These are phyloP conservation scores for Actinernus sp. DNA, from an alignment of 92 coral and sea anemone species.

Conservation along the genomic window DNA sequence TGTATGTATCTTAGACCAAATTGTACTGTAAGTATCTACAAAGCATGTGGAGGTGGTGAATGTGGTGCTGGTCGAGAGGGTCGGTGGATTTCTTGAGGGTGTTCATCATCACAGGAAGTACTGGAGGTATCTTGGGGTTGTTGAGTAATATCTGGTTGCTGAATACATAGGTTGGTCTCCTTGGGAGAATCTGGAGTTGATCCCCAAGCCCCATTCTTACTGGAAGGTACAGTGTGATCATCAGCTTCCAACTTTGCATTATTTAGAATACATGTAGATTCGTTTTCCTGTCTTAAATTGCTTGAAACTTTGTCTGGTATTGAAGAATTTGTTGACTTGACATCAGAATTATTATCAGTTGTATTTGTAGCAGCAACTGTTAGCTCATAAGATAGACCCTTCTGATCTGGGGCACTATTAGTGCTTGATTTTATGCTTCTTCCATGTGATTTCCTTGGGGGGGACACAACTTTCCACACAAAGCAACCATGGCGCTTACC, in stretches of 20 bases:
- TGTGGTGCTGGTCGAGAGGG: conserved; percentile 34
- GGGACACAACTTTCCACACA: conserved; percentile 72
- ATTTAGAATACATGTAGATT: too few relatives aligned
- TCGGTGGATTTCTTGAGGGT: conserved; percentile 3
- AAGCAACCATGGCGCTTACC: conserved; percentile 97
- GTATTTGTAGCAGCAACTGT: neutral
- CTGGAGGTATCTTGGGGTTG: too few relatives aligned
- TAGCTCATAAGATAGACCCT: conserved; percentile 7
- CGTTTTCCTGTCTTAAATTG: too few relatives aligned
- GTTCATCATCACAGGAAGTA: too few relatives aligned
- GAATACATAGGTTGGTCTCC: too few relatives aligned
- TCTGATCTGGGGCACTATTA: neutral
- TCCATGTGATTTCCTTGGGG: conserved; percentile 16
- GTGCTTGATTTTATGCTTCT: conserved; percentile 6
- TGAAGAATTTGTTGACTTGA: conserved; percentile 11
- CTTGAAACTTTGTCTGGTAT: conserved; percentile 10
- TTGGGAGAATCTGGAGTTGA: too few relatives aligned
- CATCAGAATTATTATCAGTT: conserved; percentile 10
- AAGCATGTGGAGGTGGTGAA: conserved; percentile 21
- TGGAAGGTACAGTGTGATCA: neutral
- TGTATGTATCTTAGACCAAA: too few relatives aligned
- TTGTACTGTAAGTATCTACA: neutral
- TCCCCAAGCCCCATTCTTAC: conserved; percentile 19
- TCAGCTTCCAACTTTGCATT: neutral
- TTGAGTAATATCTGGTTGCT: too few relatives aligned